Percentiles rank a stretch among this genome's conserved stretches.
Evolutionary conservation across 2,888 invertebrate species (phyloP).

Genomic region (Carabus problematicus): DNA sequence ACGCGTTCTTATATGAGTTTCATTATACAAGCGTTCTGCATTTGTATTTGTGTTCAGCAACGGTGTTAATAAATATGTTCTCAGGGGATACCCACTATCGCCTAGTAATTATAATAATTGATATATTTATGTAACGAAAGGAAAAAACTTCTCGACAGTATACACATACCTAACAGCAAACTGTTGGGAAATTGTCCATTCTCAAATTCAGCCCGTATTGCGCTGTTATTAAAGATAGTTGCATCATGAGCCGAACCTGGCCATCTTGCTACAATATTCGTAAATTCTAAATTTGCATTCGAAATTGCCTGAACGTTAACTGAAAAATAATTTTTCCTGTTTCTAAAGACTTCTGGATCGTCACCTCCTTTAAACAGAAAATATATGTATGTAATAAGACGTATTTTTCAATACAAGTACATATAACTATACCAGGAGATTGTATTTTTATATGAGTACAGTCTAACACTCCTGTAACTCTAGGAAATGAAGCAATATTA

Average conservation of each 20-base stretch:
- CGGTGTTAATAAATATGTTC: not conserved
- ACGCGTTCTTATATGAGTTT: constrained; percentile 2
- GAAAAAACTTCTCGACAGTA: no score
- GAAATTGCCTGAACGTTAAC: constrained; percentile 47
- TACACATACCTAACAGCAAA: not conserved
- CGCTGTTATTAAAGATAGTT: not conserved
- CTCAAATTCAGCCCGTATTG: not conserved
- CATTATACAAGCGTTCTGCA: not conserved
- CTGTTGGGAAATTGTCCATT: not conserved
- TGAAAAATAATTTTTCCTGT: constrained; percentile 49
- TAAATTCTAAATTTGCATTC: not conserved
- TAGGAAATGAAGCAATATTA: no score
- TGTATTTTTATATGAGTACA: no score
- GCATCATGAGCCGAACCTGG: not conserved
- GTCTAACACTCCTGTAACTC: no score
- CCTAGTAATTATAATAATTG: not conserved
- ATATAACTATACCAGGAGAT: no score
- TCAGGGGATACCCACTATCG: not conserved
- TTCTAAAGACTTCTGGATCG: constrained; percentile 48
- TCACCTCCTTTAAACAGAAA: constrained; percentile 41
- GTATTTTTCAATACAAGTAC: no score
- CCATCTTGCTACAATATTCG: not conserved
- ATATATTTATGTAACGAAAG: not conserved
- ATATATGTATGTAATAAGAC: no score
- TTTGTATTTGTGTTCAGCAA: not conserved